A percentile compares a stretch with the other conserved stretches of the same genome.
Conservation (phyloP, 2,888 invertebrate species). For the Euspilapteryx auroguttella region DNA sequence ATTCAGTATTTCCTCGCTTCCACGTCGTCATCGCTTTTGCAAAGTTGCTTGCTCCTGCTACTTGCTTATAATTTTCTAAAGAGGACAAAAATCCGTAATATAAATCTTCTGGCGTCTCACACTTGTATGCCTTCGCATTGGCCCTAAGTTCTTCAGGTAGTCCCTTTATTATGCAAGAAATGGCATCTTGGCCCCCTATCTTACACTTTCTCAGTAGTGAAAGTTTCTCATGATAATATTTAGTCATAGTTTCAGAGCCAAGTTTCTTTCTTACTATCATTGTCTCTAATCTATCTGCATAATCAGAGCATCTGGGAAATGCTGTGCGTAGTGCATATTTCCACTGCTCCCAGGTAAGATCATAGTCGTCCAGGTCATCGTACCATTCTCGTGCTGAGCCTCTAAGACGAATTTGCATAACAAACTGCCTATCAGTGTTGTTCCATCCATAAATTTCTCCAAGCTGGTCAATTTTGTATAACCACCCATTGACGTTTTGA, state of each 20-base stretch:
- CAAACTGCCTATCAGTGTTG: slow-evolving; percentile 7
- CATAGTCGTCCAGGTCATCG: slow-evolving; percentile 12
- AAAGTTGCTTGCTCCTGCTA: slow-evolving; percentile 2
- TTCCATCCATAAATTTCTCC: slow-evolving; percentile 14
- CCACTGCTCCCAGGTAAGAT: slow-evolving; percentile 14
- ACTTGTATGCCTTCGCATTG: slow-evolving; percentile 12
- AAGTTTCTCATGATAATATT: slow-evolving; percentile 14
- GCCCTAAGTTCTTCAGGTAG: slow-evolving; percentile 9
- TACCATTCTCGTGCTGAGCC: slow-evolving; percentile 13
- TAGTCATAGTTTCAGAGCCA: slow-evolving; percentile 14
- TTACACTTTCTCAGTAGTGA: slow-evolving; percentile 12
- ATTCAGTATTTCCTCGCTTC: slow-evolving; percentile 3
- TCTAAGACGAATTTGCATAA: slow-evolving; percentile 12
- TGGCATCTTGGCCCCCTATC: slow-evolving; percentile 9
- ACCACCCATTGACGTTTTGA: slow-evolving; percentile 11
- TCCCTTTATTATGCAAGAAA: slow-evolving; percentile 11
- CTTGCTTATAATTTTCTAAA: slow-evolving; percentile 9
- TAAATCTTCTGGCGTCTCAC: slow-evolving; percentile 10
- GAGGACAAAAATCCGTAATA: slow-evolving; percentile 11
- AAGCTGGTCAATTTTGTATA: slow-evolving; percentile 15
- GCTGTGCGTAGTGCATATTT: slow-evolving; percentile 10
- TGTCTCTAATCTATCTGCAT: slow-evolving; percentile 13
- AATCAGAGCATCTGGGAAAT: slow-evolving; percentile 13
- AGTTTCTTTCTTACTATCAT: slow-evolving; percentile 13
- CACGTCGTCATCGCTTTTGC: slow-evolving; percentile 6